Evolutionary conservation across 2,113 vertebrate genomes (phyloP).

Genomic region (Calidris pugnax): DNA sequence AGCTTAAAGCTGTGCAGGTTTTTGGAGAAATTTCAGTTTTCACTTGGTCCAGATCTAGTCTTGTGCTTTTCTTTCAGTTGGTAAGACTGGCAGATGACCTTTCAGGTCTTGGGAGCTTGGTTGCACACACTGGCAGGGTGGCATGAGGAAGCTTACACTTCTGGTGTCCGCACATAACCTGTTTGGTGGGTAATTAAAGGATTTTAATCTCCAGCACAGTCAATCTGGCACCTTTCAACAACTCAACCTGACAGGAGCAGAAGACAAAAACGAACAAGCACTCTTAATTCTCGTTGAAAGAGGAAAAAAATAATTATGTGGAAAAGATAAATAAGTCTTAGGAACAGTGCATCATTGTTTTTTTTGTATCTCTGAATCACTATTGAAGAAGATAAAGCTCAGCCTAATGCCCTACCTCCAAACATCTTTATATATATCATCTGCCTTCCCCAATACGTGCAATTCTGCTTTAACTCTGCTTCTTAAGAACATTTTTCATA

Average conservation of each 20-base stretch:
- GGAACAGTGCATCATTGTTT: neutral
- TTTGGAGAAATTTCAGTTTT: neutral
- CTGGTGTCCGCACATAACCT: constrained; percentile 20
- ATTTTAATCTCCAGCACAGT: constrained; percentile 49
- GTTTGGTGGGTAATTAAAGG: constrained; percentile 57
- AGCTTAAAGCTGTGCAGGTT: neutral
- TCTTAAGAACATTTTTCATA: neutral
- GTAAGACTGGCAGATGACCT: neutral
- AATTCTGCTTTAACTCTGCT: neutral
- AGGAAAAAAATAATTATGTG: neutral
- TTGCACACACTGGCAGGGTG: neutral
- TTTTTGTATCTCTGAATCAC: neutral
- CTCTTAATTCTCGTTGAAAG: neutral
- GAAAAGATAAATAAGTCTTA: neutral
- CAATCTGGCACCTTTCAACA: constrained; percentile 44
- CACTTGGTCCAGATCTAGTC: neutral
- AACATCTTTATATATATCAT: neutral
- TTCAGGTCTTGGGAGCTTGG: neutral
- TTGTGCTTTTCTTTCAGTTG: neutral
- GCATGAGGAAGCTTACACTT: constrained; percentile 5
- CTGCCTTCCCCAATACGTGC: neutral
- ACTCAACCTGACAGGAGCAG: constrained; percentile 4
- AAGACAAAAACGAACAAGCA: neutral
- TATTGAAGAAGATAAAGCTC: neutral
- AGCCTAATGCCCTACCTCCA: neutral